phyloP scores from a whole-genome alignment of 1,140 invertebrate genomes.

The Lanistes nyassanus region DNA sequence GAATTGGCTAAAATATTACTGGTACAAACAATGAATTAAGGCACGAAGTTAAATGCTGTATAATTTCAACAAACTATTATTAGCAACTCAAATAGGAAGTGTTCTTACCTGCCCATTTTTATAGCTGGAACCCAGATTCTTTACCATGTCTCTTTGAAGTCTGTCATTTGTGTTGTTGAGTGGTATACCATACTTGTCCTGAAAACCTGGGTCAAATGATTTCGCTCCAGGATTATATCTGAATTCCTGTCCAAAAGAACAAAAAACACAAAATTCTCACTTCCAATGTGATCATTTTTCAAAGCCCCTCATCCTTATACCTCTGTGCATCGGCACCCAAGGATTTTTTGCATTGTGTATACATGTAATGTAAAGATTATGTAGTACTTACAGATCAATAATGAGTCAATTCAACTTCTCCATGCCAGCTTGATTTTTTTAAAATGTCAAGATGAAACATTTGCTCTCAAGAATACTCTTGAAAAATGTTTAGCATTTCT shows the following conservation, averaged over 20 bases:
- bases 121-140: slow-evolving; percentile 4
- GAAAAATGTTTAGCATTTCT: neutral
- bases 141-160: slow-evolving; percentile 22
- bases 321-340: no score
- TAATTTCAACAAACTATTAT: no score
- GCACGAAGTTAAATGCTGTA: no score
- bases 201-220: slow-evolving; percentile 20
- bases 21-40: no score
- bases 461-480: neutral
- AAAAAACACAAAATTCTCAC: neutral
- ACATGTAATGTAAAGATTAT: neutral
- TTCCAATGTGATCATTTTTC: neutral
- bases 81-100: no score
- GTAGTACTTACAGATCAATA: no score
- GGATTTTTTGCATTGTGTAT: neutral
- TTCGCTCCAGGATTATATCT: slow-evolving; percentile 30
- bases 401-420: no score
- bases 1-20: no score
- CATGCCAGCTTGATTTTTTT: neutral
- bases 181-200: slow-evolving; percentile 19
- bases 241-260: slow-evolving; percentile 16
- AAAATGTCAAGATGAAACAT: neutral
- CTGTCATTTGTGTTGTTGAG: slow-evolving; percentile 1
- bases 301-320: neutral
- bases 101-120: slow-evolving; percentile 31